Evolutionary conservation across 2,888 invertebrate species (phyloP), one percentile per base, ranked within the genome.

Genomic region (Amphipyra berbera): DNA sequence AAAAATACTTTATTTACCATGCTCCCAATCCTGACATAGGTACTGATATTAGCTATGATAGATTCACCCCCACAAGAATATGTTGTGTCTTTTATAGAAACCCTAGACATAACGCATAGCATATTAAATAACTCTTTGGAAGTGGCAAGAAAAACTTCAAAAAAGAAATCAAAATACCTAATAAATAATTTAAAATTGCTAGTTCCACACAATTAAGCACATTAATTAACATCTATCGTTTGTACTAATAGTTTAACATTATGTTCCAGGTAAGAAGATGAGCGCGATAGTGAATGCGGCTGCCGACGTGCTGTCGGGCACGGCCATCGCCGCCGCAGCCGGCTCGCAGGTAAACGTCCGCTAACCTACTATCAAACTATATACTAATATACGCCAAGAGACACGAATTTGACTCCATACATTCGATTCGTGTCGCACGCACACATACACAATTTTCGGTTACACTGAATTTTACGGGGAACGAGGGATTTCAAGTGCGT

Each of bases 281-380:
- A 97, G 97, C 88, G 94, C 96, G 60, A 95, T 97, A 87, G 95
- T 96, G 78, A 95, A 95, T 66, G 96, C 95, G 61, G 96, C 96
- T 2, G 94, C 95, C 8, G 96, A 96, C 78, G 96, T 96, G 42
- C 91, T 97, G 70, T 96, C 96, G 0, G 97, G 96, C 50, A 96
- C 97, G 13, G 97, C 97, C 40, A 95, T 96, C 57, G 96, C 96
- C 50, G 96, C 96, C 41, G 96, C 97, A 12, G 96, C 97, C 42
- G 96, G 96, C 76, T 88, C 93, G 41, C 93, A 93, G 93, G 94
- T 95, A 89, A 76, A 45, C 10, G 35, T 37, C 46, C 56, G 14
- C 21, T 30, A 30, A 30, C 30, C 13, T 13, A 66, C 40, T 63
- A 35, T 40, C 30, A 30, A 0, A 30, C 30, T 38, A 38, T 21